A percentile compares a stretch with the other conserved stretches of the same genome.
These are phyloP conservation scores for Brachyalestes nurse DNA, from an alignment of 2,797 vertebrate genomes.

Conservation along the genomic window DNA sequence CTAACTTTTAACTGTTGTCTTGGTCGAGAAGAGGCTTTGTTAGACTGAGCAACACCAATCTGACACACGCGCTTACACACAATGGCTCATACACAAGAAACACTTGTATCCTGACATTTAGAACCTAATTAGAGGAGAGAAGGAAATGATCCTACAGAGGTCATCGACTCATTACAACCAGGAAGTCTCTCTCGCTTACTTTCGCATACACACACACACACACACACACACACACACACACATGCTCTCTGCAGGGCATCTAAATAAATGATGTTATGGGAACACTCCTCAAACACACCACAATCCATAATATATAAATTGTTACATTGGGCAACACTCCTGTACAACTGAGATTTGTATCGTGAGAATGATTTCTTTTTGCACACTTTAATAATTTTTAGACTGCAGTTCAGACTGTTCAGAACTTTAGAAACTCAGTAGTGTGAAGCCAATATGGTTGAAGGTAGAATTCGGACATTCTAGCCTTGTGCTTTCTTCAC, in stretches of 20 bases:
- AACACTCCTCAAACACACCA: slow-evolving; percentile 7
- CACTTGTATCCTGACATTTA: slow-evolving; percentile 75
- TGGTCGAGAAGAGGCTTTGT: slow-evolving; percentile 58
- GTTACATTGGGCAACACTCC: neutral
- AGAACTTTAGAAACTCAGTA: neutral
- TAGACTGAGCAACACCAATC: slow-evolving; percentile 35
- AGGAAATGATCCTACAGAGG: slow-evolving; percentile 59
- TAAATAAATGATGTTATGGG: neutral
- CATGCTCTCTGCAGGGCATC: neutral
- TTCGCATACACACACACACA: slow-evolving; percentile 34
- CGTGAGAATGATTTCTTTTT: neutral
- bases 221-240: slow-evolving; percentile 16
- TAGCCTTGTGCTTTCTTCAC: too few species aligned
- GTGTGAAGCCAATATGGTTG: neutral
- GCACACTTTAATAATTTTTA: neutral
- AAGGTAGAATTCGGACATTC: too few species aligned
- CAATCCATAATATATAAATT: slow-evolving; percentile 6
- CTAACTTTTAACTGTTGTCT: slow-evolving; percentile 61
- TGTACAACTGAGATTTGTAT: neutral
- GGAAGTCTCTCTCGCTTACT: slow-evolving; percentile 30
- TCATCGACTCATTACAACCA: slow-evolving; percentile 62
- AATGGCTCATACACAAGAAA: slow-evolving; percentile 44
- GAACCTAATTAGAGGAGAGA: slow-evolving; percentile 74
- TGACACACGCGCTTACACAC: slow-evolving; percentile 30
- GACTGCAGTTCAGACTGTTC: neutral